A percentile compares a stretch with the other conserved stretches of the same genome.
Conservation (phyloP, 1,140 invertebrate genomes). For the Tenebrio molitor region DNA sequence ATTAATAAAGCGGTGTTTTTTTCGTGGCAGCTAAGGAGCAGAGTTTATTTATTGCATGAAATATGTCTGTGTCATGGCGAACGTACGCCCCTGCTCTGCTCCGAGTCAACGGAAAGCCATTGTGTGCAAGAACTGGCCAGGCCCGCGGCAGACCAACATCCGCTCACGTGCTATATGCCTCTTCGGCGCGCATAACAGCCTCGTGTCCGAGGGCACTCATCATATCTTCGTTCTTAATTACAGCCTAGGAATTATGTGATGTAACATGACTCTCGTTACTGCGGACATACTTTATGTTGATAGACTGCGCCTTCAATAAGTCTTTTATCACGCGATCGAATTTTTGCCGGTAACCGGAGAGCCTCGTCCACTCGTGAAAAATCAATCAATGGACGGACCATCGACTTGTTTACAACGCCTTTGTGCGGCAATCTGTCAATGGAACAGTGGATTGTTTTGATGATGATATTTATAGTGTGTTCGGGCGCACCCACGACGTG, state of each 20-base stretch:
- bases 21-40: conserved; percentile 22
- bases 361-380: conserved; percentile 14
- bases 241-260: conserved; percentile 56
- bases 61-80: conserved; percentile 43
- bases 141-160: conserved; percentile 43
- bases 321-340: conserved; percentile 58
- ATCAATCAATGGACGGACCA: conserved; percentile 29
- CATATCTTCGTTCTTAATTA: conserved; percentile 56
- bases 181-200: conserved; percentile 31
- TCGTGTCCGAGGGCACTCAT: conserved; percentile 49
- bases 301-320: conserved; percentile 52
- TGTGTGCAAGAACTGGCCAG: conserved; percentile 42
- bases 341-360: background rate
- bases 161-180: conserved; percentile 56
- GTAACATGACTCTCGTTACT: conserved; percentile 55
- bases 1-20: conserved; percentile 44
- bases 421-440: conserved; percentile 46
- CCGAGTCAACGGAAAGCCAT: conserved; percentile 47
- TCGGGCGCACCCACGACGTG: conserved; percentile 47
- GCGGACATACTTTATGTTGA: conserved; percentile 54
- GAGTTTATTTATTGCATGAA: conserved; percentile 44
- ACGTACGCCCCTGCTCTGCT: conserved; percentile 48
- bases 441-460: conserved; percentile 50
- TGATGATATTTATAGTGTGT: conserved; percentile 50
- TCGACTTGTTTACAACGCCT: conserved; percentile 24